Percentiles rank a stretch among this genome's conserved stretches.
These are phyloP conservation scores for Myotis yumanensis DNA, from an alignment of 2,113 vertebrate genomes.

Conservation along the genomic window DNA sequence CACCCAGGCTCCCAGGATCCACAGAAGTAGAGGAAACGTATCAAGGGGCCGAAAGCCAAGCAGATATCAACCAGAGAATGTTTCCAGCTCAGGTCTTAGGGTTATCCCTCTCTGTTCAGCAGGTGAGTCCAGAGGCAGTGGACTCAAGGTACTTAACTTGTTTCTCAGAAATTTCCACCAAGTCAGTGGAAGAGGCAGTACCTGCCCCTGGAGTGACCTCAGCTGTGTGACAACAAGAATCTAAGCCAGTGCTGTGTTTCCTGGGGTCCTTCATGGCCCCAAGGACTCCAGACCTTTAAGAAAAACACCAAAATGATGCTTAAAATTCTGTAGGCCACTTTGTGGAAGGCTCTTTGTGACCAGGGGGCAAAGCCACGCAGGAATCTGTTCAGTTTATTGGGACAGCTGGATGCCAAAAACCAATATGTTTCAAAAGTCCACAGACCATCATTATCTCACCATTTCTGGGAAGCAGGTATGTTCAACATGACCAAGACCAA, in stretches of 20 bases:
- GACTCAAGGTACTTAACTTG: not conserved
- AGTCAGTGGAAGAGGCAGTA: not conserved
- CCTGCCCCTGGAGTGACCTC: not conserved
- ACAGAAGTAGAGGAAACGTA: not conserved
- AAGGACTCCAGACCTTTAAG: not conserved
- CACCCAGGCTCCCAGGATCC: not conserved
- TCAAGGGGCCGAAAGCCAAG: not conserved
- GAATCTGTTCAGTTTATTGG: not conserved
- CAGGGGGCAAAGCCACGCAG: not conserved
- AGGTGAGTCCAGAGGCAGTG: not conserved
- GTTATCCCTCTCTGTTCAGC: not conserved
- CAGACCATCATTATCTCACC: not conserved
- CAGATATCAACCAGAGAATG: too few species aligned
- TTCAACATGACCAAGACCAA: not conserved
- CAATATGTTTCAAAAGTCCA: not conserved
- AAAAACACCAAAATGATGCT: not conserved
- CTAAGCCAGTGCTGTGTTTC: not conserved
- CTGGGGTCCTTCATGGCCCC: not conserved
- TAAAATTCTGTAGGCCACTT: not conserved
- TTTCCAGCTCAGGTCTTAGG: not conserved
- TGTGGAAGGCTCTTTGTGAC: not conserved
- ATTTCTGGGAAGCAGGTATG: not conserved
- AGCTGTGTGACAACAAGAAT: not conserved
- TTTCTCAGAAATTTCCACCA: not conserved
- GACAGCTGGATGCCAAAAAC: not conserved